These are phyloP conservation scores for Charanyca ferruginea DNA, from an alignment of 2,888 invertebrate species.

Conservation along the genomic window DNA sequence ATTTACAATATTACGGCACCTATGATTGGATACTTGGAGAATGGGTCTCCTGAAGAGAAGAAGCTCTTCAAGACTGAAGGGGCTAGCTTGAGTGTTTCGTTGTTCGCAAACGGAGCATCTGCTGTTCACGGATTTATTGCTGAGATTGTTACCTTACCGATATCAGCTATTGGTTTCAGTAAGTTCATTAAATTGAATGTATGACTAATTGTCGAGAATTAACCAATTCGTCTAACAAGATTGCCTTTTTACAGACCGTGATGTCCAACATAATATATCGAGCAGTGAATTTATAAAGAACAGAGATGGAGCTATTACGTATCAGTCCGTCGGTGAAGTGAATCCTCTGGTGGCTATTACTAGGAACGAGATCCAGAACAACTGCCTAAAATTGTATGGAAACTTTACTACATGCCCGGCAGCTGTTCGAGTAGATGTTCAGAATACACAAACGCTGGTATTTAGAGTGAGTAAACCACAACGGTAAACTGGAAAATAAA, in stretches of 20 bases:
- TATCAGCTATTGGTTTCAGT: constrained; percentile 97
- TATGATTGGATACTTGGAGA: constrained; percentile 93
- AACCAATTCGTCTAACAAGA: background rate
- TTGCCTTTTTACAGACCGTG: constrained; percentile 93
- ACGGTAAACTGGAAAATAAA: background rate
- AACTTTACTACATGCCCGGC: constrained; percentile 97
- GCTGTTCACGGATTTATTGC: constrained; percentile 99
- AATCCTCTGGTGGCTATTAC: constrained; percentile 97
- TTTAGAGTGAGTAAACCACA: constrained; percentile 93
- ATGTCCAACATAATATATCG: constrained; percentile 97
- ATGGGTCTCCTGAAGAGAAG: constrained; percentile 93
- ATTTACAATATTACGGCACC: constrained; percentile 96
- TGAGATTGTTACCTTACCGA: constrained; percentile 98
- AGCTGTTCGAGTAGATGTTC: constrained; percentile 96
- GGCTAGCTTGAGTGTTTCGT: constrained; percentile 96
- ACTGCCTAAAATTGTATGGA: constrained; percentile 97
- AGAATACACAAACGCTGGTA: constrained; percentile 97
- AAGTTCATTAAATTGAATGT: constrained; percentile 82
- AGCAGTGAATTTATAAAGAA: constrained; percentile 95
- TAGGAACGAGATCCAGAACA: constrained; percentile 95
- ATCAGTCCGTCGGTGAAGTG: constrained; percentile 98
- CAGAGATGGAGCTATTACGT: constrained; percentile 96
- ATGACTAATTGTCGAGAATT: background rate
- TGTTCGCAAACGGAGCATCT: constrained; percentile 98
- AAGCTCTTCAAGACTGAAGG: constrained; percentile 94